Conservation (phyloP, 2,113 vertebrate species). For the Ochotona curzoniae region DNA sequence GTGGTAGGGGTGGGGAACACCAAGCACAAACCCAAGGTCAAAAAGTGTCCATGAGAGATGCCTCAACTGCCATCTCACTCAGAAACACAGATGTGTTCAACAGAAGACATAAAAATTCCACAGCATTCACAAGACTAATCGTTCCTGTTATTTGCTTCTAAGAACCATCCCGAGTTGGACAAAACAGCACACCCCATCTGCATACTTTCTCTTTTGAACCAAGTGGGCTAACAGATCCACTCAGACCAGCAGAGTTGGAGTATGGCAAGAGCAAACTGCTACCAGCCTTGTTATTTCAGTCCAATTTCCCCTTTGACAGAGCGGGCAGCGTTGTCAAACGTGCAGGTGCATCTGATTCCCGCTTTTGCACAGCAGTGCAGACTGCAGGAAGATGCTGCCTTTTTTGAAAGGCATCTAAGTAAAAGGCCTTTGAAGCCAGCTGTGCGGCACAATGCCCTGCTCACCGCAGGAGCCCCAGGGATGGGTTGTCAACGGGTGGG, state of each 20-base stretch:
- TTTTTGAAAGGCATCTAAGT: background rate
- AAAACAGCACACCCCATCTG: background rate
- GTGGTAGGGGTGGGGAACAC: rapidly evolving
- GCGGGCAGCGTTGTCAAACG: background rate
- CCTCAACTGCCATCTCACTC: background rate
- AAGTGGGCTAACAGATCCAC: background rate
- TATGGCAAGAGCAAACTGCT: background rate
- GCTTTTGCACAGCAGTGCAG: background rate
- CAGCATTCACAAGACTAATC: background rate
- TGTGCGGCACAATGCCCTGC: background rate
- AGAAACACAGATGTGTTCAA: background rate
- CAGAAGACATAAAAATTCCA: background rate
- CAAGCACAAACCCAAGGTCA: background rate
- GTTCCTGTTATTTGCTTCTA: background rate
- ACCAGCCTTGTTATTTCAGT: background rate
- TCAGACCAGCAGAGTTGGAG: background rate
- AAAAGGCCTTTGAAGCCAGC: background rate
- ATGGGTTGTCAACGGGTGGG: background rate
- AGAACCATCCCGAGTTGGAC: background rate
- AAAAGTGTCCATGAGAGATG: background rate
- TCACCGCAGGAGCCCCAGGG: background rate
- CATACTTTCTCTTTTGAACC: background rate
- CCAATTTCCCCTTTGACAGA: background rate
- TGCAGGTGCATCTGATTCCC: background rate
- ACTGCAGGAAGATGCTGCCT: constrained; percentile 25